Percentiles rank a stretch among this genome's conserved stretches.
Conservation (phyloP, 2,113 vertebrate species). For the Pseudois nayaur region DNA sequence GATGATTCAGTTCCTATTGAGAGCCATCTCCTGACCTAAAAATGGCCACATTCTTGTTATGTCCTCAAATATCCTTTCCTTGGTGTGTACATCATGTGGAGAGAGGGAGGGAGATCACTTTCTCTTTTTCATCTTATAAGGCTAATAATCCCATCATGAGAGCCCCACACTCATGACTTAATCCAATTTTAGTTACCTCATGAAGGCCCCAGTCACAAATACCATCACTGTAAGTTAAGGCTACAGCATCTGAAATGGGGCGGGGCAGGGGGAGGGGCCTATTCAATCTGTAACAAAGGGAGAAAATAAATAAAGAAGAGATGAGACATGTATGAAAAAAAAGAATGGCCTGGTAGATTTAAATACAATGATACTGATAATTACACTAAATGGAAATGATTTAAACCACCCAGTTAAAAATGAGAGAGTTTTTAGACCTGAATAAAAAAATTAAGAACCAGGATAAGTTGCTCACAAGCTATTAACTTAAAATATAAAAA, state of each 20-base stretch:
- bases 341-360: background rate
- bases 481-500: too few species aligned
- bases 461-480: background rate
- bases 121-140: background rate
- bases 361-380: background rate
- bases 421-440: background rate
- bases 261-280: fast-evolving
- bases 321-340: background rate
- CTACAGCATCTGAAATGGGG: background rate
- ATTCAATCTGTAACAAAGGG: background rate
- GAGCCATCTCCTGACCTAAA: background rate
- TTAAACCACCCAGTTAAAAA: background rate
- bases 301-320: background rate
- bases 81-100: background rate
- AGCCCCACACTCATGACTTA: background rate
- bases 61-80: background rate
- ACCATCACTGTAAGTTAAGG: background rate
- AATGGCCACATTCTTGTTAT: background rate
- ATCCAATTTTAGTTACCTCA: background rate
- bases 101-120: background rate
- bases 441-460: background rate
- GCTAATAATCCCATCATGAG: background rate
- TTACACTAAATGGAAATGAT: background rate
- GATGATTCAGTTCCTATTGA: background rate
- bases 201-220: background rate